A percentile compares a stretch with the other conserved stretches of the same genome.
phyloP scores from a whole-genome alignment of 2,113 vertebrate species.

The Larimichthys polyactis region DNA sequence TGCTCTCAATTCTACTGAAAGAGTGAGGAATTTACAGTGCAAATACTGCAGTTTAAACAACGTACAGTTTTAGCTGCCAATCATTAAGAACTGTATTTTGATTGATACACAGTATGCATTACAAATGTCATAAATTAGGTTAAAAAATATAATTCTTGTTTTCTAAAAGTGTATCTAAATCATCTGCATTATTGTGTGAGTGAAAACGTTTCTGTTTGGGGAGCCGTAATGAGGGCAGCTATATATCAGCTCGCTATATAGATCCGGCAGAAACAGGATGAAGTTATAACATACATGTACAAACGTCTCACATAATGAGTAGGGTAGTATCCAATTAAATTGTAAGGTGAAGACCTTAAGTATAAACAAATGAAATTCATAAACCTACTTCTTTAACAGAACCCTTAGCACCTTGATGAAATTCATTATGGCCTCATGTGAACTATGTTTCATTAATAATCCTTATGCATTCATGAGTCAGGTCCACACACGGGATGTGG shows the following conservation, averaged over 20 bases:
- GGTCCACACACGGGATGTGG: conserved; percentile 8
- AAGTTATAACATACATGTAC: conserved; percentile 1
- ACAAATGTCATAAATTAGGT: background rate
- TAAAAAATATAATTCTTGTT: background rate
- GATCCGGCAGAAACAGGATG: conserved; percentile 6
- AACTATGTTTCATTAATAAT: conserved; percentile 60
- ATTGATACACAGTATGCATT: background rate
- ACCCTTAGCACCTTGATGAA: conserved; percentile 50
- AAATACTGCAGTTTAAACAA: background rate
- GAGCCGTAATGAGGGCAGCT: background rate
- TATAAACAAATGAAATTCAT: conserved; percentile 16
- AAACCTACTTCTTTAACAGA: conserved; percentile 1
- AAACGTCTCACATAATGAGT: background rate
- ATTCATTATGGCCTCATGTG: conserved; percentile 52
- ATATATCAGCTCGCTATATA: background rate
- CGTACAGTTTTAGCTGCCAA: background rate
- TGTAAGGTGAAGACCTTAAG: conserved; percentile 1
- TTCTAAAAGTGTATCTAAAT: background rate
- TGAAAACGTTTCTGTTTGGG: background rate
- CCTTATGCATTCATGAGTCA: conserved; percentile 27
- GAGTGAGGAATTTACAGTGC: background rate
- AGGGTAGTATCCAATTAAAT: conserved; percentile 12
- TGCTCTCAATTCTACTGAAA: conserved; percentile 8
- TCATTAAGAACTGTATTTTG: background rate
- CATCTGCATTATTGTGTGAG: background rate